Evolutionary conservation across 2,888 invertebrate genomes (phyloP).

Genomic region (Melanargia galathea): DNA sequence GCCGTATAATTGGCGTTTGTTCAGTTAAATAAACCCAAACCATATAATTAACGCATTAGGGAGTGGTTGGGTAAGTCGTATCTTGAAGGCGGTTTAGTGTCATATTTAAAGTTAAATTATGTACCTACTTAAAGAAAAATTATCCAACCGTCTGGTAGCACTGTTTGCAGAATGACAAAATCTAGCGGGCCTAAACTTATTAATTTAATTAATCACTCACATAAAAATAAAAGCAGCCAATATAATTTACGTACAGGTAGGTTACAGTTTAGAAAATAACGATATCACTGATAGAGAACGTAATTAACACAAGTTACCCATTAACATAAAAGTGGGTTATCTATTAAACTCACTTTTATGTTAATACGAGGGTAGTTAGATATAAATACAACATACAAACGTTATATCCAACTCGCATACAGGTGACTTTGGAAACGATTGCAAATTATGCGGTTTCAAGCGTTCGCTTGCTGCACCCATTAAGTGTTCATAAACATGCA

Average conservation of each 20-base stretch:
- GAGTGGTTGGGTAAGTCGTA: not conserved
- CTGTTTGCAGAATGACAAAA: not conserved
- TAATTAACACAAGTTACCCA: not conserved
- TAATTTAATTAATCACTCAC: too few relatives aligned
- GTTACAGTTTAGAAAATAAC: not conserved
- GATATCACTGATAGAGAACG: not conserved
- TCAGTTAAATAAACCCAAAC: not conserved
- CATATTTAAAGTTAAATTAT: not conserved
- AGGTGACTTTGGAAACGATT: conserved; percentile 25
- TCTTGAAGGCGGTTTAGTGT: conserved; percentile 1
- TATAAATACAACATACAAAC: not conserved
- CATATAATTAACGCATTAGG: not conserved
- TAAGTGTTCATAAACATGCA: conserved; percentile 38
- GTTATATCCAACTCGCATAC: not conserved
- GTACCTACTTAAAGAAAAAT: too few relatives aligned
- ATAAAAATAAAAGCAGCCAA: too few relatives aligned
- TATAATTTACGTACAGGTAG: too few relatives aligned
- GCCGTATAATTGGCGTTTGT: not conserved
- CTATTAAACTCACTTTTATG: not conserved
- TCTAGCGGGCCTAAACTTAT: not conserved
- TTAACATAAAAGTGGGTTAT: not conserved
- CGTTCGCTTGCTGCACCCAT: conserved; percentile 32
- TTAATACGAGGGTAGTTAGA: not conserved
- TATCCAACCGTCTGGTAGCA: too few relatives aligned
- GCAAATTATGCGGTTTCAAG: conserved; percentile 33